phyloP scores from a whole-genome alignment of 2,113 vertebrate species.

The rat (Rattus norvegicus) region DNA sequence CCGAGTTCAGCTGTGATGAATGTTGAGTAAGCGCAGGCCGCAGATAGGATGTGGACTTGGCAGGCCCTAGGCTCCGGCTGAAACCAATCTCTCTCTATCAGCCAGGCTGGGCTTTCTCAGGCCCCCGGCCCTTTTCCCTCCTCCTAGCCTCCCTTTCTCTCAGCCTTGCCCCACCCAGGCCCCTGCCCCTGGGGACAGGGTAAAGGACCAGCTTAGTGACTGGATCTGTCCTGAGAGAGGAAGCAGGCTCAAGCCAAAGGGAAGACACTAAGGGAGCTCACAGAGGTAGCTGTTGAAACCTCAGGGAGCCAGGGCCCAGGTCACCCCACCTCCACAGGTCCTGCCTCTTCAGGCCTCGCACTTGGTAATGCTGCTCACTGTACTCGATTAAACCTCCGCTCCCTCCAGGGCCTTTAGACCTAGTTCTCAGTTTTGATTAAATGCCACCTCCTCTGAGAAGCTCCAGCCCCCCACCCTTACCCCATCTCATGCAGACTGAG shows the following conservation, averaged over 20 bases:
- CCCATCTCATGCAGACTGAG: not conserved
- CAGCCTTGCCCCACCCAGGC: not conserved
- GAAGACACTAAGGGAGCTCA: not conserved
- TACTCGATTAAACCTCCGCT: too few relatives aligned
- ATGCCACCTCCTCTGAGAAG: not conserved
- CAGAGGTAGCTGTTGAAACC: not conserved
- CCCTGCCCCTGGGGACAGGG: conserved; percentile 52
- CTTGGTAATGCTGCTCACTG: not conserved
- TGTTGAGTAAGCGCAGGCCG: conserved; percentile 96
- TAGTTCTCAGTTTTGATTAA: not conserved
- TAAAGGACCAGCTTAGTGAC: not conserved
- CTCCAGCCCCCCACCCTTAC: too few relatives aligned
- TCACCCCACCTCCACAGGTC: not conserved
- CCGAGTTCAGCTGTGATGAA: conserved; percentile 97
- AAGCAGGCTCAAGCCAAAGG: not conserved
- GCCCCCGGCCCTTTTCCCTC: conserved; percentile 69
- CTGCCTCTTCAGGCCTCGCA: too few relatives aligned
- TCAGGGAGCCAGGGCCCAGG: not conserved
- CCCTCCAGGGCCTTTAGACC: not conserved
- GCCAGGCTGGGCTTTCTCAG: conserved; percentile 86
- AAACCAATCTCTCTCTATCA: conserved; percentile 89
- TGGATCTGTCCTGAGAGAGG: not conserved
- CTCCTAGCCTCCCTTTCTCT: not conserved
- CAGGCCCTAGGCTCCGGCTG: conserved; percentile 86
- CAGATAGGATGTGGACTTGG: conserved; percentile 93